Evolutionary conservation across 1,140 invertebrate genomes (phyloP).

Genomic region (Lucilia sericata): DNA sequence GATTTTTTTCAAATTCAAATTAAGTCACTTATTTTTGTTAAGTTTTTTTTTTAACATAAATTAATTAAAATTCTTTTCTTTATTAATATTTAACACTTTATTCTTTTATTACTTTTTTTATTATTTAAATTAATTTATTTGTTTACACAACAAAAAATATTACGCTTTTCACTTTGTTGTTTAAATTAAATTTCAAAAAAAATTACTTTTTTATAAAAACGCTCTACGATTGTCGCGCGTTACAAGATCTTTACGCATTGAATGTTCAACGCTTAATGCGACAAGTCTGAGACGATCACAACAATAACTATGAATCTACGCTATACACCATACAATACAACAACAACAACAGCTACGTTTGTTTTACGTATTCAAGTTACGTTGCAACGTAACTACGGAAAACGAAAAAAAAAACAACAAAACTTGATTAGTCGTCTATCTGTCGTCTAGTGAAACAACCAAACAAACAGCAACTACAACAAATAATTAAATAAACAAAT

Average conservation of each 20-base stretch:
- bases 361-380: no score
- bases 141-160: neutral
- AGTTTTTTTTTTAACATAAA: neutral
- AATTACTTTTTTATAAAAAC: neutral
- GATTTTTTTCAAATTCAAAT: no score
- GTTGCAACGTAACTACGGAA: no score
- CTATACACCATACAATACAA: no score
- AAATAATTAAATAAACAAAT: no score
- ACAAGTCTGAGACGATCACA: slow-evolving; percentile 29
- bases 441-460: neutral
- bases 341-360: neutral
- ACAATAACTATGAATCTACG: slow-evolving; percentile 32
- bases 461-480: no score
- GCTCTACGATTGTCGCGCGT: neutral
- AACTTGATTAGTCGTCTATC: neutral
- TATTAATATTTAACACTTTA: neutral
- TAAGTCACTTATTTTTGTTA: neutral
- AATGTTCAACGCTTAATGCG: slow-evolving; percentile 35
- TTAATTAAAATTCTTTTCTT: neutral
- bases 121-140: slow-evolving; percentile 23
- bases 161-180: neutral
- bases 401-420: neutral
- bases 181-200: neutral
- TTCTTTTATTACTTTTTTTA: neutral
- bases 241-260: slow-evolving; percentile 36